These are phyloP conservation scores for Stichodactyla helianthus DNA, from an alignment of 64 coral and sea anemone species.

Conservation along the genomic window DNA sequence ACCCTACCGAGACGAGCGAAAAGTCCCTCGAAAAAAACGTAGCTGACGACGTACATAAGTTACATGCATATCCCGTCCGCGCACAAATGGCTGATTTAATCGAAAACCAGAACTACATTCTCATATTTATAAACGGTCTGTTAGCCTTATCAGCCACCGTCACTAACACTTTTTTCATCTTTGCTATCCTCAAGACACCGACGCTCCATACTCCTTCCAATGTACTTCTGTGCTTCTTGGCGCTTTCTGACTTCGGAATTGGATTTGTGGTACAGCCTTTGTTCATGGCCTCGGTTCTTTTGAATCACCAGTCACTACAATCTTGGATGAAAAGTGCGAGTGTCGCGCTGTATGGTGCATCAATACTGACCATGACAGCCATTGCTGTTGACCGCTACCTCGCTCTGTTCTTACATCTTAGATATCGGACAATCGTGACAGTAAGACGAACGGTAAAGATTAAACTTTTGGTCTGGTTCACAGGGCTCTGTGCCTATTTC, in stretches of 20 bases:
- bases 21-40: too few relatives aligned
- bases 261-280: conserved; percentile 7
- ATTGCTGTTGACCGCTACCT: background rate
- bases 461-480: background rate
- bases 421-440: background rate
- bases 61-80: too few relatives aligned
- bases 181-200: background rate
- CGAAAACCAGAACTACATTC: background rate
- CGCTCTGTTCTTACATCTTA: background rate
- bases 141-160: background rate
- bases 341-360: background rate
- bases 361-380: background rate
- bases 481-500: too few relatives aligned
- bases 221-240: background rate
- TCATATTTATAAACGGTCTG: background rate
- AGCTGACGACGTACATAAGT: too few relatives aligned
- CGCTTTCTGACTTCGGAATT: background rate
- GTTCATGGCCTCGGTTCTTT: background rate
- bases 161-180: background rate
- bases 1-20: too few relatives aligned
- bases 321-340: background rate
- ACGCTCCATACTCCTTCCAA: background rate
- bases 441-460: background rate
- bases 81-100: too few relatives aligned
- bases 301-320: background rate